Conservation (phyloP, 1,140 invertebrate genomes). For the Paraescarpia echinospica region DNA sequence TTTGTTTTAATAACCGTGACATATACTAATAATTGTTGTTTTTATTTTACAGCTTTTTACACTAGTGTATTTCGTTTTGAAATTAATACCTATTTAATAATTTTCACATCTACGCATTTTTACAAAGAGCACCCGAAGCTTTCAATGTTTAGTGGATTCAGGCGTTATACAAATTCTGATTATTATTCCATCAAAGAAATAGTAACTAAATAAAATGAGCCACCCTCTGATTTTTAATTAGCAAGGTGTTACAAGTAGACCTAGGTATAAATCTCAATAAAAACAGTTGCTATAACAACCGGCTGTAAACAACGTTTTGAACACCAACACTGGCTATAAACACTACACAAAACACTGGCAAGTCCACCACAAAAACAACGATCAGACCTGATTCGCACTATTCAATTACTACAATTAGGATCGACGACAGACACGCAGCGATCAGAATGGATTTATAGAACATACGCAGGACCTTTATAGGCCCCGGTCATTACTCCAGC, state of each 20-base stretch:
- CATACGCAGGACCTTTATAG: neutral
- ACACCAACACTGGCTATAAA: neutral
- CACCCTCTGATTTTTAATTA: neutral
- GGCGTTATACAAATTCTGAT: too few relatives aligned
- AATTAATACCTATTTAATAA: too few relatives aligned
- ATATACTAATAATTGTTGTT: too few relatives aligned
- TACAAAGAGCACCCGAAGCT: too few relatives aligned
- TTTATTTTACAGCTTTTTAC: too few relatives aligned
- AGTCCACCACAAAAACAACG: neutral
- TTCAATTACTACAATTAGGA: neutral
- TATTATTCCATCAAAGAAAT: neutral
- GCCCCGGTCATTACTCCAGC: neutral
- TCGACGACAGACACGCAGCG: neutral
- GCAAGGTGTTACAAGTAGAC: neutral
- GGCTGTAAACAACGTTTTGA: neutral
- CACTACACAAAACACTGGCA: neutral
- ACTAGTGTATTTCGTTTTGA: too few relatives aligned
- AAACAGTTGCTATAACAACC: neutral
- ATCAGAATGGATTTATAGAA: neutral
- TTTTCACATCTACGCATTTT: too few relatives aligned
- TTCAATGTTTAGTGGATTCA: too few relatives aligned
- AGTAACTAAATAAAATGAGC: neutral
- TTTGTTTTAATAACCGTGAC: too few relatives aligned
- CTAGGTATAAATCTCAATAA: neutral
- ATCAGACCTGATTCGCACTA: neutral